Conservation (phyloP, 2,888 invertebrate genomes). For the Hyposoter didymator region DNA sequence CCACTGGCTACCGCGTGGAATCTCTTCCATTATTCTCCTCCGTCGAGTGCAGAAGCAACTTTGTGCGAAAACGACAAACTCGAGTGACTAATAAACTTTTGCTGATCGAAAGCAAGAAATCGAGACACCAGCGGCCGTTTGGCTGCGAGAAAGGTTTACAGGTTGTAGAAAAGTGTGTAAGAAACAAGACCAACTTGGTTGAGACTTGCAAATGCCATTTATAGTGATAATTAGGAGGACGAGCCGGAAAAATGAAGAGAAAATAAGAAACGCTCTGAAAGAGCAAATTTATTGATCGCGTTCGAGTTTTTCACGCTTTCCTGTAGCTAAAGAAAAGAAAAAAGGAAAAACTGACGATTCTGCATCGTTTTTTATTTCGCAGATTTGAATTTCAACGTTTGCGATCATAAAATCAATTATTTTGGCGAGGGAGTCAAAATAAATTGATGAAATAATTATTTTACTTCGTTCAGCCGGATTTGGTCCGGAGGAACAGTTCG, state of each 20-base stretch:
- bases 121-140: background rate
- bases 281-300: constrained; percentile 27
- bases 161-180: constrained; percentile 12
- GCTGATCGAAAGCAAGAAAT: constrained; percentile 1
- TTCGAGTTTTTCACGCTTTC: constrained; percentile 45
- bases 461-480: constrained; percentile 6
- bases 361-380: constrained; percentile 34
- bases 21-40: background rate
- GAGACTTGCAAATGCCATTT: constrained; percentile 69
- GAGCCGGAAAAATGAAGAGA: background rate
- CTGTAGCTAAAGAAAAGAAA: constrained; percentile 21
- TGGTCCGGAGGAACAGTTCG: background rate
- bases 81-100: background rate
- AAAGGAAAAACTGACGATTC: constrained; percentile 19
- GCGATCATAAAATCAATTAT: constrained; percentile 12
- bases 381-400: constrained; percentile 23
- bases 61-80: background rate
- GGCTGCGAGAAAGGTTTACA: constrained; percentile 3
- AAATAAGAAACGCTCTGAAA: background rate
- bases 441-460: constrained; percentile 15
- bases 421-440: constrained; percentile 30
- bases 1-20: background rate
- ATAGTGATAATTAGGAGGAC: constrained; percentile 58
- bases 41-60: background rate
- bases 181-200: constrained; percentile 54